These are phyloP conservation scores for Pseudorectes ferrugineus DNA, from an alignment of 2,113 vertebrate species.

Conservation along the genomic window DNA sequence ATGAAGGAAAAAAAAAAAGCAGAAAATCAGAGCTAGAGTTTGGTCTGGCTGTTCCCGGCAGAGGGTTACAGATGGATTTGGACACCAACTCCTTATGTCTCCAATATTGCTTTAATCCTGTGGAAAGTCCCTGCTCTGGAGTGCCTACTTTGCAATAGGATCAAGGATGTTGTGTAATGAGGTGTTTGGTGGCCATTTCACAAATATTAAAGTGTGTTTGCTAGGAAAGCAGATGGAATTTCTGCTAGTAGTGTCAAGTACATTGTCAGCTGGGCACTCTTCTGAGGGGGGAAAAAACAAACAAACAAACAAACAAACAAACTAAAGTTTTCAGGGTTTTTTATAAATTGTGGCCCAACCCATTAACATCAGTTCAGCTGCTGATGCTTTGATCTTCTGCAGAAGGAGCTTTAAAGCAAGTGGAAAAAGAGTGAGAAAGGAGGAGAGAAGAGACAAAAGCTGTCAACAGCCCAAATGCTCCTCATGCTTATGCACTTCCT, in stretches of 20 bases:
- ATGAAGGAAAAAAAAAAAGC: neutral
- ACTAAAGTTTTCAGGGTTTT: conserved; percentile 27
- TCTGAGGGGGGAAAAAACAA: neutral
- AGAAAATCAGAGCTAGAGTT: neutral
- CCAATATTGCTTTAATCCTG: neutral
- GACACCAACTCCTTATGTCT: neutral
- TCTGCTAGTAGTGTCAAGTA: conserved; percentile 64
- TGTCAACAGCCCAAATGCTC: conserved; percentile 79
- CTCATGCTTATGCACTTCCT: conserved; percentile 77
- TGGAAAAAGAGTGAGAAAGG: neutral
- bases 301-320: neutral
- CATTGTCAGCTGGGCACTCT: conserved; percentile 40
- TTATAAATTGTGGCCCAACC: conserved; percentile 57
- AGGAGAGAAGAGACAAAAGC: conserved; percentile 53
- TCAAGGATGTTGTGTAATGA: conserved; percentile 36
- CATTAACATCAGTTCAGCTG: conserved; percentile 73
- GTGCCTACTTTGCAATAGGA: neutral
- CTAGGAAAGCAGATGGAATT: conserved; percentile 41
- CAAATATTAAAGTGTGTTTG: conserved; percentile 40
- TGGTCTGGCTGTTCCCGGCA: rapidly evolving
- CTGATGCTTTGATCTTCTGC: conserved; percentile 76
- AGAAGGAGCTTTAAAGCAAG: conserved; percentile 42
- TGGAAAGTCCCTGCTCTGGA: neutral
- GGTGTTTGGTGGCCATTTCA: conserved; percentile 12
- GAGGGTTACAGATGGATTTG: neutral